phyloP scores from a whole-genome alignment of 2,888 invertebrate species.

The Plagodis dolabraria region DNA sequence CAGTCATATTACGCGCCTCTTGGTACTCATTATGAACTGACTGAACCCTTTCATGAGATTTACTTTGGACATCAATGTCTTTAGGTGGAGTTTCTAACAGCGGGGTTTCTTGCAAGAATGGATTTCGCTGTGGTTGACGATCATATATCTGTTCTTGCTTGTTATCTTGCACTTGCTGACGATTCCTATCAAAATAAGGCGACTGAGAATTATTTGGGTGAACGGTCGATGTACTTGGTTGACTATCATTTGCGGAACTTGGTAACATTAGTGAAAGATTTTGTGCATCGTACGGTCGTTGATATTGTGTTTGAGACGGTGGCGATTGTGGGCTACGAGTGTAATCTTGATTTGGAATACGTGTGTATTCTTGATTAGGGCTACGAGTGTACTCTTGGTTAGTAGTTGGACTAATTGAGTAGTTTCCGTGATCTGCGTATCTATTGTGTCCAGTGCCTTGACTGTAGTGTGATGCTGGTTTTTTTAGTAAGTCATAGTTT shows the following conservation, averaged over 20 bases:
- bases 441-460: conserved; percentile 73
- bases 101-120: conserved; percentile 68
- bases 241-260: conserved; percentile 58
- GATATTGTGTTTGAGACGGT: conserved; percentile 69
- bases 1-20: conserved; percentile 55
- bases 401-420: conserved; percentile 60
- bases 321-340: conserved; percentile 79
- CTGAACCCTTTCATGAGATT: conserved; percentile 40
- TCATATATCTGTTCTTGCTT: conserved; percentile 68
- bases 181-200: conserved; percentile 80
- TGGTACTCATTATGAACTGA: conserved; percentile 55
- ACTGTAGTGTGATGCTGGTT: conserved; percentile 81
- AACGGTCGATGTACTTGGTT: conserved; percentile 62
- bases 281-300: conserved; percentile 76
- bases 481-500: conserved; percentile 82
- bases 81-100: conserved; percentile 51
- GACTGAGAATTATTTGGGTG: conserved; percentile 79
- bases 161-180: conserved; percentile 58
- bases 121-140: conserved; percentile 66
- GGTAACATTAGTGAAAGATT: conserved; percentile 73
- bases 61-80: conserved; percentile 50
- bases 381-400: conserved; percentile 83
- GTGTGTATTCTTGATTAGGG: conserved; percentile 41
- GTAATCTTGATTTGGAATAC: conserved; percentile 77
- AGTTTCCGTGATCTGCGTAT: conserved; percentile 71